phyloP scores from a whole-genome alignment of 92 coral and sea anemone genomes.

The Anthopleura xanthogrammica region DNA sequence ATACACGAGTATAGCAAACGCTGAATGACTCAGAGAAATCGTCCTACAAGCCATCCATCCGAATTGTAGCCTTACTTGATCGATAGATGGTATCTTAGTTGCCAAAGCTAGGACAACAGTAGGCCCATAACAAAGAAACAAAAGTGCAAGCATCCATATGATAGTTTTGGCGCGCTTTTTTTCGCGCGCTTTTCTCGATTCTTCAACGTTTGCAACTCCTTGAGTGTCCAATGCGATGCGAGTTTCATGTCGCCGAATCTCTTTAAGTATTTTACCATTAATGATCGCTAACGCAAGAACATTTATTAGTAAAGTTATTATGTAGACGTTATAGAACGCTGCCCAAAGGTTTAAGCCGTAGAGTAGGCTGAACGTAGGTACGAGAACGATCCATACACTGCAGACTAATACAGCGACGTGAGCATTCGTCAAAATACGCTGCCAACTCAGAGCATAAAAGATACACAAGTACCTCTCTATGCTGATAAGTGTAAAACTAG shows the following conservation, averaged over 20 bases:
- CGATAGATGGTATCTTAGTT: not conserved
- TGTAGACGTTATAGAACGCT: not conserved
- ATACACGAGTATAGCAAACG: slow-evolving; percentile 22
- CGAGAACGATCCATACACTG: not conserved
- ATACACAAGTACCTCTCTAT: slow-evolving; percentile 26
- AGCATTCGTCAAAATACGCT: not conserved
- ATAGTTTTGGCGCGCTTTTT: slow-evolving; percentile 37
- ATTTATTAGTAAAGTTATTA: not conserved
- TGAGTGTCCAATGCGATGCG: not conserved
- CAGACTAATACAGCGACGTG: not conserved
- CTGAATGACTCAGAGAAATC: slow-evolving; percentile 11
- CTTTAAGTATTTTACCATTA: not conserved
- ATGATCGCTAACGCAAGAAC: not conserved
- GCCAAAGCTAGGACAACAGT: not conserved
- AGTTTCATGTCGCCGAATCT: slow-evolving; percentile 27
- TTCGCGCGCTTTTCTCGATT: slow-evolving; percentile 25
- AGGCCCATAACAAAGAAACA: slow-evolving; percentile 13
- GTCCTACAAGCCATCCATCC: slow-evolving; percentile 18
- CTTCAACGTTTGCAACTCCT: slow-evolving; percentile 8
- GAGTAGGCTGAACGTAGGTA: not conserved
- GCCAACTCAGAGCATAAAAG: slow-evolving; percentile 24
- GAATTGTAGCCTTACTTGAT: slow-evolving; percentile 4
- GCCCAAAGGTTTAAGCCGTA: not conserved
- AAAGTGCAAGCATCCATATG: not conserved
- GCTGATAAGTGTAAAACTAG: slow-evolving; percentile 8